Conservation (phyloP, 2,113 vertebrate species). For the Silurus meridionalis region DNA sequence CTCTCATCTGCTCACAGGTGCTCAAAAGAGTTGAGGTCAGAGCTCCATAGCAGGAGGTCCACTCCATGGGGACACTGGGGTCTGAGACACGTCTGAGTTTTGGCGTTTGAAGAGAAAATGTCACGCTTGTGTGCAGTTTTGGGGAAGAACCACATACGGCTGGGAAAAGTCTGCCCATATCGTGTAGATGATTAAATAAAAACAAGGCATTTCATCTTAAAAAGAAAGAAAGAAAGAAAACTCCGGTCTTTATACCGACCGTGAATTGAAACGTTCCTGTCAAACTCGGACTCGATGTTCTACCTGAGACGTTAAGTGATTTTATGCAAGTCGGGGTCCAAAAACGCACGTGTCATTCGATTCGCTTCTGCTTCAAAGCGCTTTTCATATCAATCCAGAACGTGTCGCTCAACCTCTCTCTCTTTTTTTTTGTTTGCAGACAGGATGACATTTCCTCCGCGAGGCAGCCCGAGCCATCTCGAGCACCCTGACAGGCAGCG, state of each 20-base stretch:
- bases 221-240: too few relatives aligned
- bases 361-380: conserved; percentile 37
- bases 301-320: conserved; percentile 12
- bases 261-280: conserved; percentile 11
- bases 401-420: background rate
- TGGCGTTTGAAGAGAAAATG: too few relatives aligned
- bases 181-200: too few relatives aligned
- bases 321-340: conserved; percentile 8
- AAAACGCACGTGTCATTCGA: conserved; percentile 42
- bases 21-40: too few relatives aligned
- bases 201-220: too few relatives aligned
- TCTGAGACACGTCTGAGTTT: too few relatives aligned
- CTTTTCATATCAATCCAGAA: conserved; percentile 11
- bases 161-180: too few relatives aligned
- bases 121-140: too few relatives aligned
- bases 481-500: conserved; percentile 73
- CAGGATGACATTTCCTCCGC: conserved; percentile 81
- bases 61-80: too few relatives aligned
- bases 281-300: background rate
- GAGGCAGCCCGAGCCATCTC: conserved; percentile 66
- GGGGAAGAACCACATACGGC: too few relatives aligned
- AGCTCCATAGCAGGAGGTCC: too few relatives aligned
- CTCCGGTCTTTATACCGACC: background rate
- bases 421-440: conserved; percentile 58
- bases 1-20: too few relatives aligned